Evolutionary conservation across 2,797 vertebrate genomes (phyloP).

Genomic region (Schizopygopsis pylzovi): DNA sequence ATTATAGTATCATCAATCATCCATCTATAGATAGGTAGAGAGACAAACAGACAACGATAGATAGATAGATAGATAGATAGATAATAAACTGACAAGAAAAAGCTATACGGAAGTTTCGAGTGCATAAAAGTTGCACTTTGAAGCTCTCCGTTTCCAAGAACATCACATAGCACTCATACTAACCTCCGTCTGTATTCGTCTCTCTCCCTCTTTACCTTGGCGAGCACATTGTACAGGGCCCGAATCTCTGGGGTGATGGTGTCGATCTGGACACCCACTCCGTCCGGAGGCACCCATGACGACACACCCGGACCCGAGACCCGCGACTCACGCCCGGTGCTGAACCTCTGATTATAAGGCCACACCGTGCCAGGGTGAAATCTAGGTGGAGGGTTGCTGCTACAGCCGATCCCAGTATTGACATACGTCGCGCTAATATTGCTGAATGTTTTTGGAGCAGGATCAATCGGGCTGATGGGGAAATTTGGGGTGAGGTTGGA

Average conservation of each 20-base stretch:
- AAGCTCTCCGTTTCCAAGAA: neutral
- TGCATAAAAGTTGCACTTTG: neutral
- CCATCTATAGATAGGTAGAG: too few relatives aligned
- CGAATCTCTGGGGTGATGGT: conserved; percentile 93
- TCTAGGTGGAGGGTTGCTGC: conserved; percentile 66
- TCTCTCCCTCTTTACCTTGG: conserved; percentile 91
- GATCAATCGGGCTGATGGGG: conserved; percentile 64
- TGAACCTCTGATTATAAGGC: conserved; percentile 86
- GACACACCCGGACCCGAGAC: conserved; percentile 80
- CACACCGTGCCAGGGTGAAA: conserved; percentile 85
- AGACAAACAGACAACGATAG: too few relatives aligned
- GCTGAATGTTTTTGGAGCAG: conserved; percentile 48
- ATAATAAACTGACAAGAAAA: neutral
- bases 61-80: neutral
- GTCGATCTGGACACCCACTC: conserved; percentile 91
- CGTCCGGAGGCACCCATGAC: conserved; percentile 86
- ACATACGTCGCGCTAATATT: conserved; percentile 68
- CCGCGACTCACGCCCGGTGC: conserved; percentile 78
- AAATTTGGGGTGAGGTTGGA: conserved; percentile 66
- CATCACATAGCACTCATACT: conserved; percentile 53
- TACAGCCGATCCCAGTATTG: conserved; percentile 39
- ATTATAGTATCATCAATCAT: too few relatives aligned
- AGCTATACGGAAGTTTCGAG: neutral
- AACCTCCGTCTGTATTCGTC: conserved; percentile 93
- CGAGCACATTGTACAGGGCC: conserved; percentile 92